Conservation (phyloP, 2,113 vertebrate genomes). For the Emydocephalus ijimae region DNA sequence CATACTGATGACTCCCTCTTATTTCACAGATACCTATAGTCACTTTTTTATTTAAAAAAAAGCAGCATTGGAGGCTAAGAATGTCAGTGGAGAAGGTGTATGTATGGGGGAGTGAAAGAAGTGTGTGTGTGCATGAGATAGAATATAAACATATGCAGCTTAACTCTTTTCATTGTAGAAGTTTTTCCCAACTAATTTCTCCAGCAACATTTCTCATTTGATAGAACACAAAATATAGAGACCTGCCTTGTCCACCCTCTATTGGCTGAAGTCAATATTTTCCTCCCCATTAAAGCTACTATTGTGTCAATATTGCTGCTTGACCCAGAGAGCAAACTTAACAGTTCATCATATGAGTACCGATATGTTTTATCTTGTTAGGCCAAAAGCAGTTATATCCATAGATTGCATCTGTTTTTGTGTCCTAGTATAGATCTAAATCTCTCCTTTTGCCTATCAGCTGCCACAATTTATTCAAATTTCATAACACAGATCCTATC, state of each 20-base stretch:
- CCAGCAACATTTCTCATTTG: neutral
- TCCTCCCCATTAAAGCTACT: neutral
- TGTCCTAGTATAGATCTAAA: neutral
- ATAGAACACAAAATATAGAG: too few species aligned
- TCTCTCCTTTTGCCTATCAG: neutral
- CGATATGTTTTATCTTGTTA: neutral
- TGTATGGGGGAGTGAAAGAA: neutral
- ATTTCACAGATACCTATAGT: neutral
- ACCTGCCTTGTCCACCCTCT: neutral
- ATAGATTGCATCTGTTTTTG: neutral
- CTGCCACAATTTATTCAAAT: neutral
- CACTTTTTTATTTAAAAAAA: neutral
- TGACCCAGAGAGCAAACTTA: neutral
- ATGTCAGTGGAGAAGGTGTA: neutral
- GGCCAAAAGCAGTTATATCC: neutral
- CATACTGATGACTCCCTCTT: neutral
- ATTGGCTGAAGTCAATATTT: neutral
- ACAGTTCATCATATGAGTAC: too few species aligned
- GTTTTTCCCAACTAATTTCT: neutral
- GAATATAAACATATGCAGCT: neutral
- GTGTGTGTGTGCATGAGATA: neutral
- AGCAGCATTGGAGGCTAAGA: neutral
- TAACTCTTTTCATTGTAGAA: neutral
- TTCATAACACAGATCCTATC: neutral
- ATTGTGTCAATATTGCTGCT: neutral